Conservation (phyloP, 1,140 invertebrate genomes). For the Camponotus vicinus region DNA sequence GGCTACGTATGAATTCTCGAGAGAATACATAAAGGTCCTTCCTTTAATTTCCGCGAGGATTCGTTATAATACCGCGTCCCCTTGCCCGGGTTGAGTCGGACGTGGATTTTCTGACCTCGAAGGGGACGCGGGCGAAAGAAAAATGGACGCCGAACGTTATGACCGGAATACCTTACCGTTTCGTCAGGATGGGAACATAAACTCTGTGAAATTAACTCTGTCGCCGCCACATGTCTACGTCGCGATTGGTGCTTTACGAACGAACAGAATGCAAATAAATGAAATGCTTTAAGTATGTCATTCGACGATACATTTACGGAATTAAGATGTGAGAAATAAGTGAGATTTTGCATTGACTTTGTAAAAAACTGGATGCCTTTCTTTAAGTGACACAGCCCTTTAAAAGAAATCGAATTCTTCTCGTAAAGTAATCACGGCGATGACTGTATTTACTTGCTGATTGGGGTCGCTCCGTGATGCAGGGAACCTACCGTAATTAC, state of each 20-base stretch:
- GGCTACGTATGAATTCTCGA: slow-evolving; percentile 81
- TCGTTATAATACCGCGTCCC: slow-evolving; percentile 76
- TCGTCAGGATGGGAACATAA: slow-evolving; percentile 38
- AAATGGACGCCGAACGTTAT: slow-evolving; percentile 68
- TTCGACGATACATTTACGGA: slow-evolving; percentile 7
- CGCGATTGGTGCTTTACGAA: slow-evolving; percentile 16
- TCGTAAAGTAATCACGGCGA: slow-evolving; percentile 62
- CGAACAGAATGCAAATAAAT: background rate
- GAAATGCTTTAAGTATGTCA: background rate
- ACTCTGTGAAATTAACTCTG: slow-evolving; percentile 19
- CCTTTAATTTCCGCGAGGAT: slow-evolving; percentile 85
- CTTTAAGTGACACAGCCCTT: slow-evolving; percentile 23
- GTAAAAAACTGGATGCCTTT: slow-evolving; percentile 57
- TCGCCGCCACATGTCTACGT: background rate
- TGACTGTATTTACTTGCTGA: slow-evolving; percentile 72
- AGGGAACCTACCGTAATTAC: slow-evolving; percentile 80
- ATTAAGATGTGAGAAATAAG: slow-evolving; percentile 32
- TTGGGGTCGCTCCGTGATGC: slow-evolving; percentile 65
- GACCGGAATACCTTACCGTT: slow-evolving; percentile 63
- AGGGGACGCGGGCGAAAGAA: slow-evolving; percentile 68
- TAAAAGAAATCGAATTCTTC: slow-evolving; percentile 70
- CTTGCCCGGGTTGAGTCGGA: slow-evolving; percentile 64
- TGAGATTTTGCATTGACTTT: background rate
- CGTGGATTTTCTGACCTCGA: slow-evolving; percentile 77
- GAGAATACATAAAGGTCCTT: slow-evolving; percentile 83